Evolutionary conservation across 2,888 invertebrate species (phyloP).

Genomic region (Ariolimax columbianus): DNA sequence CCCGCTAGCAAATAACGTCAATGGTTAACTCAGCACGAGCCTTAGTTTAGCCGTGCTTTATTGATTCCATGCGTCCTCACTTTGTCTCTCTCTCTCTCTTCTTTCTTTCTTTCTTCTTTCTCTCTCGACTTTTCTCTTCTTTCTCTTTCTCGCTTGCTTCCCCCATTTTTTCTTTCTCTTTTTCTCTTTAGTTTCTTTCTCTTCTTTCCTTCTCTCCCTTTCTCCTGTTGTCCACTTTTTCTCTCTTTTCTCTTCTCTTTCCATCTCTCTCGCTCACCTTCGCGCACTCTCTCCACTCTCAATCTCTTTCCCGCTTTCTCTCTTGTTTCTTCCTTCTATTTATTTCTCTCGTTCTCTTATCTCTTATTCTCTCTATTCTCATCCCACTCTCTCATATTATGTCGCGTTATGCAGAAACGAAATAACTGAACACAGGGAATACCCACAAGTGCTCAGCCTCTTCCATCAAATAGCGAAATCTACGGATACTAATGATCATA

Average conservation of each 20-base stretch:
- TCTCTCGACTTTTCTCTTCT: too few relatives aligned
- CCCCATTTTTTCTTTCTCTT: neutral
- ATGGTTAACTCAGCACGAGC: too few relatives aligned
- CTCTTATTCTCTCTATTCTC: neutral
- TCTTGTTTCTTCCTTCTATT: neutral
- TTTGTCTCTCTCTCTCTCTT: neutral
- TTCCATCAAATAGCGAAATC: too few relatives aligned
- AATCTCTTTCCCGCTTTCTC: neutral
- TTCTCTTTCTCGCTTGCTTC: neutral
- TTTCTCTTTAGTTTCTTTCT: too few relatives aligned
- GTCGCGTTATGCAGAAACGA: too few relatives aligned
- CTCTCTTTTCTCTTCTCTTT: neutral
- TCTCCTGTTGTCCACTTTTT: slow-evolving; percentile 1
- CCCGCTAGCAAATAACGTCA: too few relatives aligned
- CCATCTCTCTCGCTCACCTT: too few relatives aligned
- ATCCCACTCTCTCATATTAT: slow-evolving; percentile 3
- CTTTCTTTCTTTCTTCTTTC: neutral
- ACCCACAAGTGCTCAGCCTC: too few relatives aligned
- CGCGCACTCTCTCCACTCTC: neutral
- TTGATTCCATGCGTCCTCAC: neutral
- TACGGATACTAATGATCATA: too few relatives aligned
- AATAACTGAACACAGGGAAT: too few relatives aligned
- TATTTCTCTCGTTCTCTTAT: neutral
- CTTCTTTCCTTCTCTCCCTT: neutral
- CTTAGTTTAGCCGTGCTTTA: too few relatives aligned